Evolutionary conservation across 2,888 invertebrate species (phyloP), one percentile per base, ranked within the genome.

Genomic region (Drosophila neonasuta): DNA sequence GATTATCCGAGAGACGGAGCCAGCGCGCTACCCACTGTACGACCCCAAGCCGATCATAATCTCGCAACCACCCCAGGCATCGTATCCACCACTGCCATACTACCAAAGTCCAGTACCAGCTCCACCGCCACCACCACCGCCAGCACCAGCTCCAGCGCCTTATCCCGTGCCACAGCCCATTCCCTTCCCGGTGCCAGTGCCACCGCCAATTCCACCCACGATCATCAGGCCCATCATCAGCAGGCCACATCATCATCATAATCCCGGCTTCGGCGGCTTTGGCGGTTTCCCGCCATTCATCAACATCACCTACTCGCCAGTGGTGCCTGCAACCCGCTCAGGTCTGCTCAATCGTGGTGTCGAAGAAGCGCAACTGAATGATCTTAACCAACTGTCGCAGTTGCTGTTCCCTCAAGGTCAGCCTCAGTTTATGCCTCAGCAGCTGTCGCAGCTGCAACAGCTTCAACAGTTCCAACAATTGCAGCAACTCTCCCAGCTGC

Each of bases 241-340:
- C 24, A 13, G 7, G 8, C 56, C 58, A 0, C 24, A 41, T 6
- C 41, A 54, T 15, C 60, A 50, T 13, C 11, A 54, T 17, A 9
- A 29, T 32, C 6, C 3, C 2, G 30, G 34, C n/a, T n/a, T 24
- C 7, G 39, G 15, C 8, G 36, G 44, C 8, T 45, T 34, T 11
- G 2, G 5, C 5, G 44, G 34, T 13, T 17, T 29, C 9, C 60
- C 55, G 0, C 50, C 74, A 11, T 52, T 64, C 59, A 52, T 74
- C 44, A 74, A 74, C 32, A 60, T 75, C 8, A 75, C 76, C 13
- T 75, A 75, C 34, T 34, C 76, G 0, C 71, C 74, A 0, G 10
- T 65, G 1, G 1, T 69, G 0, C 45, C 52, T 2, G 13, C 41
- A 3, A 2, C 41, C 2, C 10, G n/a, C 1, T 13, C 10, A 2